Base-by-base conservation (phyloP, 1,140 invertebrate species). In the Brachionus rotundiformis region DNA sequence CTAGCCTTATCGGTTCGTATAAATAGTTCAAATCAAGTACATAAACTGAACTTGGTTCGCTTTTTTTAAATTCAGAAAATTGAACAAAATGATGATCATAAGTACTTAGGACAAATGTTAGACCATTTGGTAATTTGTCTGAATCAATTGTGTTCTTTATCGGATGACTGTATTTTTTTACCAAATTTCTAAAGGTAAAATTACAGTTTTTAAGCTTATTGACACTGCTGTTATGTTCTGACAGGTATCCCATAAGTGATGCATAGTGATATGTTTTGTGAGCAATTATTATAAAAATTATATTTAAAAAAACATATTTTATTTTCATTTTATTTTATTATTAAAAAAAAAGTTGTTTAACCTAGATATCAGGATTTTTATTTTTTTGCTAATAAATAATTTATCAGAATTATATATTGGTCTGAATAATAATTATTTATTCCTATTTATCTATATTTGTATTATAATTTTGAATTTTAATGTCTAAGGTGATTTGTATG, bases 121-220 rank as follows among this genome's bases (percentile, higher is more conserved):
- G 16, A 16, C 65, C 65, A 71, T 71, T 71, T 36, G 65, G 33
- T 71, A 71, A 19, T 19, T 16, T 36, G n/a, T 71, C 65, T 10
- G 65, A 71, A 36, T 71, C 65, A 19, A 71, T 13, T 0, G 65
- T 41, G 16, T 71, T 71, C 2, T 10, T 71, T 16, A 71, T 71
- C 33, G 65, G 65, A 36, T 71, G 33, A 41, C 16, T 71, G 65
- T 71, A 71, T 36, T 71, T 36, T 71, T 36, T 7, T 2, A 19
- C 39, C 6, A 71, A 36, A 36, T 71, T 71, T 16, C 39, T 33
- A 71, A 71, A 71, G 7, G 8, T 71, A 36, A 36, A 71, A 36
- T 33, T 39, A 36, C 65, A 71, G 3, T 71, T 36, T 63, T 63
- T 27, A 1, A 63, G 61, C n/a, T 63, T 29, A 29, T 33, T 63